Evolutionary conservation across 2,888 invertebrate genomes (phyloP), one percentile per base, ranked within the genome.

Genomic region (Ornithoptera alexandrae): DNA sequence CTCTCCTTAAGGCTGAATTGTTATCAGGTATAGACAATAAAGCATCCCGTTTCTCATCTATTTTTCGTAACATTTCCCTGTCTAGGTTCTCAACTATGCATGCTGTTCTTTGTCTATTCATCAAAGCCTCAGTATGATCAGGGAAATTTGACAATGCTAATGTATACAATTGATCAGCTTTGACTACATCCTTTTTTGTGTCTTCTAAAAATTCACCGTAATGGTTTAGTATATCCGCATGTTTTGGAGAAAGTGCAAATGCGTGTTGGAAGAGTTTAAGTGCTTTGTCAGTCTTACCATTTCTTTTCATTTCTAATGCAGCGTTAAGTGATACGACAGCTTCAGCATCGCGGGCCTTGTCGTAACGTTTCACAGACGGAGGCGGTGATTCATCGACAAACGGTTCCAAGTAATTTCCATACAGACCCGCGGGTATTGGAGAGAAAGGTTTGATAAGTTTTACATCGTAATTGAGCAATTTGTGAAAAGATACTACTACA

Each of bases 171-270:
- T 97, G 97, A 89, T 99, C 98, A 0, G 99, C 99, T 81, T 94
- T 94, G 5, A 98, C 94, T 20, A 98, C 93, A 86, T 99, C 97
- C 50, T 96, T 94, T 74, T 96, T 94, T 22, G 95, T 95, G 74
- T 96, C 95, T 87, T 99, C 98, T 70, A 98, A 86, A 84, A 98
- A 98, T 86, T 98, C 98, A 17, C 99, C 99, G 83, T 97, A 99
- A 79, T 97, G 96, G 74, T 97, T 97, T 12, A 99, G 92, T 63
- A 99, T 95, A 80, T 99, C 98, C 0, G 98, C 97, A 89, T 99
- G 97, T 77, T 96, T 95, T 0, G 99, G 99, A 18, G 98, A 97
- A 58, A 99, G 91, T 0, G 97, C 97, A 70, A 97, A 94, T 0
- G 98, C 98, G 88, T 99, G 98, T 87, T 98, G 95, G 81, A 97